Conservation (phyloP, 2,113 vertebrate genomes). For the Sylvilagus bachmani region DNA sequence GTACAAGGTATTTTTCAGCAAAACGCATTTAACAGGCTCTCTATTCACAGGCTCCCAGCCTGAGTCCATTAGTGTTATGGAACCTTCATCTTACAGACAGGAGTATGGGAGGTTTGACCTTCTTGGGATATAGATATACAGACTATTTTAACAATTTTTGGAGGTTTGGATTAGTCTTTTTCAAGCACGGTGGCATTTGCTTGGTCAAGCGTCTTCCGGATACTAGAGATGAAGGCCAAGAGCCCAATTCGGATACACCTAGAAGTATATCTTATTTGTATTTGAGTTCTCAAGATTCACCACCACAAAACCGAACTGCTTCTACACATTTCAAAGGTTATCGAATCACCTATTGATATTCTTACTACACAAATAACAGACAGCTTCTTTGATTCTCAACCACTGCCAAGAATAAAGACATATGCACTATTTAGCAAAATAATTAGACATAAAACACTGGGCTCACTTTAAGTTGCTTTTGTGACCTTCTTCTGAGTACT, state of each 20-base stretch:
- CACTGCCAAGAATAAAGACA: neutral
- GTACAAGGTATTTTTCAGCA: neutral
- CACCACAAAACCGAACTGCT: neutral
- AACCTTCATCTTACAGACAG: neutral
- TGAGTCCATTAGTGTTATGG: neutral
- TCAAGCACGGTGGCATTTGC: neutral
- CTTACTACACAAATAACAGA: constrained; percentile 7
- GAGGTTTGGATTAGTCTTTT: neutral
- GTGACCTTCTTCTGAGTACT: neutral
- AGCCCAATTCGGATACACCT: neutral
- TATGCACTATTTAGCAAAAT: constrained; percentile 10
- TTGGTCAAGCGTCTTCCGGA: neutral
- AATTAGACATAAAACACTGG: neutral
- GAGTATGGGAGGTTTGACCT: no score
- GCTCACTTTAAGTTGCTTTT: neutral
- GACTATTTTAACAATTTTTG: neutral
- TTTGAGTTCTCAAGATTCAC: neutral
- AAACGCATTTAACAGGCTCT: neutral
- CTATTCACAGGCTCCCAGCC: neutral
- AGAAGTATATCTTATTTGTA: constrained; percentile 25
- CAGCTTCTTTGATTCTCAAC: neutral
- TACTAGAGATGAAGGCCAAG: neutral
- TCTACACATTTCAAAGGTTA: neutral
- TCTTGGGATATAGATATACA: neutral
- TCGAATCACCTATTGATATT: neutral